Evolutionary conservation across 2,113 vertebrate species (phyloP), one percentile per base, ranked within the genome.

Genomic region (Glareola pratincola): DNA sequence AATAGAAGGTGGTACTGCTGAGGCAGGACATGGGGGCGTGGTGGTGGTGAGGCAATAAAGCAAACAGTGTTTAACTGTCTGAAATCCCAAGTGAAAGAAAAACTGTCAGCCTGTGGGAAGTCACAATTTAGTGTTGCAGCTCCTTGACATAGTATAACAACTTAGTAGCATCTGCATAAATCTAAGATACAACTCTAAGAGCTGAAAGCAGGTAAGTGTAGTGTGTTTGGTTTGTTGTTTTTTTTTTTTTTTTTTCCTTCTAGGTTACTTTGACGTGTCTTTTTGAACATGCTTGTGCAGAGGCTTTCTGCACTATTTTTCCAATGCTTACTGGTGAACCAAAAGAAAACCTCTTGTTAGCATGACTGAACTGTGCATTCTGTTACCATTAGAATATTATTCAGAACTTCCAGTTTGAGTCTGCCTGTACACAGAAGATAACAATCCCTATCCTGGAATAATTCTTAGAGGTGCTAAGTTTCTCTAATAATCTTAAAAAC

Each of bases 11-110:
- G 34, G 36, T 37, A 20, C n/a, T 57, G 88, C 63, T 77, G 76
- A 45, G 73, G 84, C 72, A 92, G 80, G 89, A 54, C 77, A 3
- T 17, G 32, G 69, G 50, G 48, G 36, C 27, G n/a, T n/a, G n/a
- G 43, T 10, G 20, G 73, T 66, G 30, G 37, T 87, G 82, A 93
- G 71, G 72, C 93, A 88, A 93, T 86, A 63, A 92, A 94, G 37
- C 67, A 94, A 88, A 94, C 5, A 0, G 5, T 32, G 8, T 66
- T 51, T 57, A 92, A 14, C 78, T 90, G 20, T 54, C 92, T 74
- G 71, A 94, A 93, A 86, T 92, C 51, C n/a, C 43, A 60, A 94
- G 80, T 43, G 54, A 63, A 77, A 85, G 59, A 60, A 90, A 92
- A 89, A 17, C 75, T 57, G n/a, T 36, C 59, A 88, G 30, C 48